These are phyloP conservation scores for Drosophila leonis DNA, from an alignment of 2,888 invertebrate genomes.

Conservation along the genomic window DNA sequence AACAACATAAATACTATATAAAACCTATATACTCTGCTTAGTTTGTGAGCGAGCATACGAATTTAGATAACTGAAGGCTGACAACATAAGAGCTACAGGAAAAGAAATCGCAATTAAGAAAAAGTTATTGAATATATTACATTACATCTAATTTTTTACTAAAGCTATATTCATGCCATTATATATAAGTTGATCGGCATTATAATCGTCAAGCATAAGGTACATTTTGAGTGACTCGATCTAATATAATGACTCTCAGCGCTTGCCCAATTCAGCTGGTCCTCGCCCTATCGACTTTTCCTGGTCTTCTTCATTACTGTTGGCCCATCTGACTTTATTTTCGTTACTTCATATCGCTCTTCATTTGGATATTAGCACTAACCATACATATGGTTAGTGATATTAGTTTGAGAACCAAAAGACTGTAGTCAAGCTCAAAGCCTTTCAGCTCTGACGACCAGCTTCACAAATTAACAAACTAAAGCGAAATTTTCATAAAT, in stretches of 20 bases:
- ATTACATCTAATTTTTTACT: neutral
- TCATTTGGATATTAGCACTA: too few species aligned
- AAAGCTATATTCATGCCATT: neutral
- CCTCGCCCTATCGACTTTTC: too few species aligned
- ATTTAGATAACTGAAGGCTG: too few species aligned
- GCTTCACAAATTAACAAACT: too few species aligned
- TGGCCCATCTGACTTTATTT: neutral
- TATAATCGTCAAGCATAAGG: neutral
- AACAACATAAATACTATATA: too few species aligned
- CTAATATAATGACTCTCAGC: neutral
- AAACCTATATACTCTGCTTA: too few species aligned
- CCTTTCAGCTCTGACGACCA: too few species aligned
- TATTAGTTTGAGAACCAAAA: neutral
- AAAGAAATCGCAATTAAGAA: neutral
- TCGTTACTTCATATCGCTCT: neutral
- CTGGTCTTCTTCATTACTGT: neutral
- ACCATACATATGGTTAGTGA: too few species aligned
- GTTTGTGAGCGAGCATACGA: too few species aligned
- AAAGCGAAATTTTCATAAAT: too few species aligned
- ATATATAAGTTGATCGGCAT: neutral
- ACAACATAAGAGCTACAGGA: neutral
- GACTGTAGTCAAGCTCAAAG: neutral
- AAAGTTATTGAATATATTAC: neutral
- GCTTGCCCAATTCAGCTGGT: neutral
- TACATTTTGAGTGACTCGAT: neutral